Conservation (phyloP, 2,113 vertebrate genomes). For the Heterochromis multidens region DNA sequence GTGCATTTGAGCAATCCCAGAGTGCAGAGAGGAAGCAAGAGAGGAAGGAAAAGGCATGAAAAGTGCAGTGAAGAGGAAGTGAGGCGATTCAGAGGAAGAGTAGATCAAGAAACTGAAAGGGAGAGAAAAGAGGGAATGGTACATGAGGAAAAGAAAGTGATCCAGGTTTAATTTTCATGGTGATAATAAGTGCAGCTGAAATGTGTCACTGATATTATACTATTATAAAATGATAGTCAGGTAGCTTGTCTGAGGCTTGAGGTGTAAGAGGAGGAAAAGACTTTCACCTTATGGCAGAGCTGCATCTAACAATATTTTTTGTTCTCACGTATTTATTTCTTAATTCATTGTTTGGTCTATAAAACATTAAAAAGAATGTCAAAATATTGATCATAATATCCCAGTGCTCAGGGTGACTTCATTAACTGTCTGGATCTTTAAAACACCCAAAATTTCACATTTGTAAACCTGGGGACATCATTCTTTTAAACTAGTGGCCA, state of each 20-base stretch:
- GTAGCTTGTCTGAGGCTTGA: background rate
- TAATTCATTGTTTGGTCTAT: background rate
- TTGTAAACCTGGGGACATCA: background rate
- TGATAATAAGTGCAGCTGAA: background rate
- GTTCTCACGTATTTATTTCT: background rate
- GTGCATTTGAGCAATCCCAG: background rate
- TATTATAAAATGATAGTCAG: background rate
- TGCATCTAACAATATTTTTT: background rate
- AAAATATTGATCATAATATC: background rate
- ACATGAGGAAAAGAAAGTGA: background rate
- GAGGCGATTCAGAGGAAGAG: background rate
- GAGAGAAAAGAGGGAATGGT: background rate
- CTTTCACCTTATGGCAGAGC: background rate
- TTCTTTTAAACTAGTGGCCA: background rate
- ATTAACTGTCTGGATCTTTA: background rate
- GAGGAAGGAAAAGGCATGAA: background rate
- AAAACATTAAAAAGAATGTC: background rate
- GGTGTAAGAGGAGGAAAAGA: background rate
- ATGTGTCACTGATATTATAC: background rate
- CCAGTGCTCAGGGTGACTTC: background rate
- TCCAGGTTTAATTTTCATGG: background rate
- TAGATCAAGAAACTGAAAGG: background rate
- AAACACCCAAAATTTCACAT: background rate
- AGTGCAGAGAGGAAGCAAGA: background rate
- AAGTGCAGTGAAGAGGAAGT: background rate